phyloP scores from a whole-genome alignment of 2,888 invertebrate genomes.

The Cataglyphis cursor region DNA sequence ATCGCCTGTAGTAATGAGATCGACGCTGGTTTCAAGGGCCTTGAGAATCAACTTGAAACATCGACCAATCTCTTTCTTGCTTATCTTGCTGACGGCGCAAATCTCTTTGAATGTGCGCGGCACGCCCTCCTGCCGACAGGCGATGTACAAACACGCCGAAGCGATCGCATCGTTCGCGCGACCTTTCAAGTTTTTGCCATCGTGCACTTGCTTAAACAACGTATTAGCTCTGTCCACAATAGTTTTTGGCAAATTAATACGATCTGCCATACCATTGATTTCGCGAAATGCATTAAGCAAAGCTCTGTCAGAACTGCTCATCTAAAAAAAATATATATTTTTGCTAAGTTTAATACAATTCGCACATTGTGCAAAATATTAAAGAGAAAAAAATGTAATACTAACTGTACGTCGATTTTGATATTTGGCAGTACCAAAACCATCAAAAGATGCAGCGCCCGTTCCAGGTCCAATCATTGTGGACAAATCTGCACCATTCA shows the following conservation, averaged over 20 bases:
- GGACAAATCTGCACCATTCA: conserved; percentile 98
- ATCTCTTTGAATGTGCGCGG: conserved; percentile 99
- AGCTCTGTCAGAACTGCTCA: conserved; percentile 98
- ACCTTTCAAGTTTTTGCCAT: conserved; percentile 98
- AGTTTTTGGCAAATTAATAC: conserved; percentile 98
- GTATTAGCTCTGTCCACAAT: conserved; percentile 99
- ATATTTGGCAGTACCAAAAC: conserved; percentile 91
- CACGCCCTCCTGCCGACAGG: conserved; percentile 99
- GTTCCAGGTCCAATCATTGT: conserved; percentile 95
- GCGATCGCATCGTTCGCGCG: conserved; percentile 99
- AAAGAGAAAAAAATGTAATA: conserved; percentile 70
- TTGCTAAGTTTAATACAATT: background rate
- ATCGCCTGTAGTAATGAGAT: conserved; percentile 98
- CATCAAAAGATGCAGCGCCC: conserved; percentile 95
- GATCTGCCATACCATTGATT: conserved; percentile 99
- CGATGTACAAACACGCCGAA: conserved; percentile 99
- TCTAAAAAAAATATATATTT: conserved; percentile 88
- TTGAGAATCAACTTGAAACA: conserved; percentile 99
- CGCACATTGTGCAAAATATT: background rate
- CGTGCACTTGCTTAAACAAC: conserved; percentile 99
- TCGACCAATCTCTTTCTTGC: conserved; percentile 99
- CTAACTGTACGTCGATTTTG: conserved; percentile 89
- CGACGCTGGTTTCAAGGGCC: conserved; percentile 98
- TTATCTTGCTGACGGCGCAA: conserved; percentile 99
- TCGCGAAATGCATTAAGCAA: conserved; percentile 98